Evolutionary conservation across 2,888 invertebrate genomes (phyloP).

Genomic region (Diaprepes abbreviatus): DNA sequence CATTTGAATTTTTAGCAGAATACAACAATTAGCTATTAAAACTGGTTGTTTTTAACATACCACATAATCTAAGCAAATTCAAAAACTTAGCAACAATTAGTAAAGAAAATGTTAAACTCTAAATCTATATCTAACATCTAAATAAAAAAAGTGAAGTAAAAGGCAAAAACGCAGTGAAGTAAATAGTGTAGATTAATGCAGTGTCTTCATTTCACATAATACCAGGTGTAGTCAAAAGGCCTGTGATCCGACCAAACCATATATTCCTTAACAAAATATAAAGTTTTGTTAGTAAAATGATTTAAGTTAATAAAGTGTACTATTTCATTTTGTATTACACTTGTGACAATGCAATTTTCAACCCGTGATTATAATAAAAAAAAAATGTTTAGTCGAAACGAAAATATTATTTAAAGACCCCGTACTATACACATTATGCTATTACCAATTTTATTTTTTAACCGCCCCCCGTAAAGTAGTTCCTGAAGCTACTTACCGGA

Average conservation of each 20-base stretch:
- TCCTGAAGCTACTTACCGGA: slow-evolving; percentile 54
- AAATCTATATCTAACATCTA: slow-evolving; percentile 22
- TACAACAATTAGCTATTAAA: no score
- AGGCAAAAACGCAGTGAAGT: slow-evolving; percentile 17
- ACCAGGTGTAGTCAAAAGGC: slow-evolving; percentile 62
- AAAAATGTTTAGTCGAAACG: background rate
- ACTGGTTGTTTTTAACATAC: no score
- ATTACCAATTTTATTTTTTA: background rate
- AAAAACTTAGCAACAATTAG: background rate
- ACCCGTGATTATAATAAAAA: no score
- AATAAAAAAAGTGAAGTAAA: slow-evolving; percentile 14
- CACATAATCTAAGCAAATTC: no score
- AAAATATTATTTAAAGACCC: background rate
- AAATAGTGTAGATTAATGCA: slow-evolving; percentile 5
- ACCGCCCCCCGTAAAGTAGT: slow-evolving; percentile 1
- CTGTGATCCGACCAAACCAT: slow-evolving; percentile 62
- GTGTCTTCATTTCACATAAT: slow-evolving; percentile 49
- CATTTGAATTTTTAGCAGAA: no score
- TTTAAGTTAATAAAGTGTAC: slow-evolving; percentile 59
- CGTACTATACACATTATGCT: background rate
- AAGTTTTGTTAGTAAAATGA: slow-evolving; percentile 48
- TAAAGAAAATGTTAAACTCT: background rate
- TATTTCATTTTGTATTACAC: slow-evolving; percentile 58
- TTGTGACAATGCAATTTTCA: background rate
- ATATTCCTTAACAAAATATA: slow-evolving; percentile 62